These are phyloP conservation scores for Menidia menidia DNA, from an alignment of 2,797 vertebrate genomes.

Conservation along the genomic window DNA sequence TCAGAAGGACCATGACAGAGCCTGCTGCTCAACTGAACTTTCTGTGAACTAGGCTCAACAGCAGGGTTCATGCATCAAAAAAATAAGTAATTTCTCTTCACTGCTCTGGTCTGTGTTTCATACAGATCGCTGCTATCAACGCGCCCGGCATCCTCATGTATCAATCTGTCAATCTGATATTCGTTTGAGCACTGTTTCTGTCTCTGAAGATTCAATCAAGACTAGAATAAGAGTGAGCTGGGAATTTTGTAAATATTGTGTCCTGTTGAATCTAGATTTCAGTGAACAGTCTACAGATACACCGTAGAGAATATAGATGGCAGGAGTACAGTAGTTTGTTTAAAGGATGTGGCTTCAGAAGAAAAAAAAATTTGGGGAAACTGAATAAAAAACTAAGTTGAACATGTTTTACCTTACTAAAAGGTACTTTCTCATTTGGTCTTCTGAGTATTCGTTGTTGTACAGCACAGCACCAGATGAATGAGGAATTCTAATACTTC, in stretches of 20 bases:
- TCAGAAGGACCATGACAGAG: conserved; percentile 83
- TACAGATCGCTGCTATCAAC: conserved; percentile 79
- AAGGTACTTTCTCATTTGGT: neutral
- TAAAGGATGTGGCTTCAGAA: neutral
- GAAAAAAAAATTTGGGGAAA: neutral
- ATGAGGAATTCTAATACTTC: too few species aligned
- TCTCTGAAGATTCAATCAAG: conserved; percentile 68
- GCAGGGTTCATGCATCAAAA: conserved; percentile 76
- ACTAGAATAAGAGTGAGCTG: conserved; percentile 43
- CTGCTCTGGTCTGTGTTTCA: conserved; percentile 77
- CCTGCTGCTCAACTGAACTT: conserved; percentile 85
- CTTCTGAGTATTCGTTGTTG: too few species aligned
- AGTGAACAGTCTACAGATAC: conserved; percentile 25
- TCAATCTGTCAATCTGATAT: conserved; percentile 81
- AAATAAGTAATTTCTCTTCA: conserved; percentile 73
- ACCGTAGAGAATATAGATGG: conserved; percentile 11
- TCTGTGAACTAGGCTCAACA: conserved; percentile 83
- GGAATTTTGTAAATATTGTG: conserved; percentile 56
- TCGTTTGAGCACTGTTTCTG: conserved; percentile 70
- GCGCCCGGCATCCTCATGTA: conserved; percentile 71
- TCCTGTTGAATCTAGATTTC: conserved; percentile 63
- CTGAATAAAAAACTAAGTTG: neutral
- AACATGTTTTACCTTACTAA: neutral
- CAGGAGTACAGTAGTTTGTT: neutral
- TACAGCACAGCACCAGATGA: too few species aligned